A percentile compares a stretch with the other conserved stretches of the same genome.
These are phyloP conservation scores for Idris sp. DNA, from an alignment of 1,140 invertebrate genomes.

Conservation along the genomic window DNA sequence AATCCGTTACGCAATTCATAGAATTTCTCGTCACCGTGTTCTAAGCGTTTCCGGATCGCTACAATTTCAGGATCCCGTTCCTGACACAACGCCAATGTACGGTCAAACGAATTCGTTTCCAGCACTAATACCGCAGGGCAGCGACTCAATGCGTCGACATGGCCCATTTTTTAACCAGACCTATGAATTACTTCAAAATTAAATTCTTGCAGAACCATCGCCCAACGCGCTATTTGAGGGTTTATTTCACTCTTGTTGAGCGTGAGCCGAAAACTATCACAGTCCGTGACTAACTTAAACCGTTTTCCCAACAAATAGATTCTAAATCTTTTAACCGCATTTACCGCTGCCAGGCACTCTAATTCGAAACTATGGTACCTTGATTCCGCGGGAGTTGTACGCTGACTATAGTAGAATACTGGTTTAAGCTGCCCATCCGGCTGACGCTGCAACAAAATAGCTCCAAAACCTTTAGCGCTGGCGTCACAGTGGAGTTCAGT, in stretches of 20 bases:
- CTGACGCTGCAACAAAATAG: slow-evolving; percentile 1
- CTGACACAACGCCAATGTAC: background rate
- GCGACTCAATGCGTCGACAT: slow-evolving; percentile 6
- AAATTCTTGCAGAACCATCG: slow-evolving; percentile 9
- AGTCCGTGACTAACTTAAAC: slow-evolving; percentile 13
- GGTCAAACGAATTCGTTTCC: background rate
- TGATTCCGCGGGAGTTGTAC: background rate
- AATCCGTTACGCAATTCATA: slow-evolving; percentile 5
- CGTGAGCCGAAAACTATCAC: slow-evolving; percentile 16
- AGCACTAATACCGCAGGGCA: background rate
- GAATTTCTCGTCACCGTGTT: background rate
- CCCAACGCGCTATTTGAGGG: slow-evolving; percentile 14
- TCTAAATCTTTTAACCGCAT: slow-evolving; percentile 1
- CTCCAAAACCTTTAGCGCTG: slow-evolving; percentile 1
- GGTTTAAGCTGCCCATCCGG: background rate
- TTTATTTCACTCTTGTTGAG: slow-evolving; percentile 8
- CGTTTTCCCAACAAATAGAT: slow-evolving; percentile 9
- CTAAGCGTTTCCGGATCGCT: background rate
- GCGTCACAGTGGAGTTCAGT: slow-evolving; percentile 19
- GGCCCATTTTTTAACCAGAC: background rate
- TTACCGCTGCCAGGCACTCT: slow-evolving; percentile 2
- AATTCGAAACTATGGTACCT: slow-evolving; percentile 10
- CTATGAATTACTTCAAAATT: slow-evolving; percentile 12
- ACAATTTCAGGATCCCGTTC: background rate
- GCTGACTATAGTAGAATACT: slow-evolving; percentile 4